These are phyloP conservation scores for Echinometra lucunter DNA, from an alignment of 53 echinoderm and acorn worm genomes.

Conservation along the genomic window DNA sequence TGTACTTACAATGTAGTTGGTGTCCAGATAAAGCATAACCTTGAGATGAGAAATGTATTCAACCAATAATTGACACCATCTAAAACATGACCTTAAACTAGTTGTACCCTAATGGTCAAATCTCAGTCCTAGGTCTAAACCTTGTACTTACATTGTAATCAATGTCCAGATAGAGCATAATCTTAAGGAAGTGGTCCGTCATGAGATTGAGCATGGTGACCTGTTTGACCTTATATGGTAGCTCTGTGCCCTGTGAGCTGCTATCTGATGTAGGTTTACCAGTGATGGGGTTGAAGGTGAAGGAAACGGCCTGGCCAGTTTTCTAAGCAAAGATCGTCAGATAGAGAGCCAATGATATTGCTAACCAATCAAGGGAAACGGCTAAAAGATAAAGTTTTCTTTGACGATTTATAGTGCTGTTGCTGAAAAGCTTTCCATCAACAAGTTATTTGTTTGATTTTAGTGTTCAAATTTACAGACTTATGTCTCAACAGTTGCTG, in stretches of 20 bases:
- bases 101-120: no score
- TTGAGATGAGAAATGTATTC: no score
- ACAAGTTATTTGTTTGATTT: no score
- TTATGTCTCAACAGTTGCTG: no score
- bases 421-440: no score
- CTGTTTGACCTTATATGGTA: constrained; percentile 84
- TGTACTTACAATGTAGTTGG: constrained; percentile 79
- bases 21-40: constrained; percentile 73
- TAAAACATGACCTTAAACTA: no score
- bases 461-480: no score
- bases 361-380: background rate
- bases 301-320: constrained; percentile 78
- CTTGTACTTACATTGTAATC: constrained; percentile 78
- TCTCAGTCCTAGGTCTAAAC: background rate
- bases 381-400: background rate
- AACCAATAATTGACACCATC: no score
- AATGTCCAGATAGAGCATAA: constrained; percentile 80
- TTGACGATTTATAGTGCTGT: no score
- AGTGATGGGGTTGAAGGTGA: constrained; percentile 96
- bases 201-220: constrained; percentile 85
- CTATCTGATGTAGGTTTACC: constrained; percentile 82
- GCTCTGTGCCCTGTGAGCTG: constrained; percentile 64
- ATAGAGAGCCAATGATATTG: background rate
- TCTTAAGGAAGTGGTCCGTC: constrained; percentile 89
- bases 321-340: constrained; percentile 46